Evolutionary conservation across 2,113 vertebrate genomes (phyloP), one percentile per base, ranked within the genome.

Genomic region (Mesoclemmys tuberculata): DNA sequence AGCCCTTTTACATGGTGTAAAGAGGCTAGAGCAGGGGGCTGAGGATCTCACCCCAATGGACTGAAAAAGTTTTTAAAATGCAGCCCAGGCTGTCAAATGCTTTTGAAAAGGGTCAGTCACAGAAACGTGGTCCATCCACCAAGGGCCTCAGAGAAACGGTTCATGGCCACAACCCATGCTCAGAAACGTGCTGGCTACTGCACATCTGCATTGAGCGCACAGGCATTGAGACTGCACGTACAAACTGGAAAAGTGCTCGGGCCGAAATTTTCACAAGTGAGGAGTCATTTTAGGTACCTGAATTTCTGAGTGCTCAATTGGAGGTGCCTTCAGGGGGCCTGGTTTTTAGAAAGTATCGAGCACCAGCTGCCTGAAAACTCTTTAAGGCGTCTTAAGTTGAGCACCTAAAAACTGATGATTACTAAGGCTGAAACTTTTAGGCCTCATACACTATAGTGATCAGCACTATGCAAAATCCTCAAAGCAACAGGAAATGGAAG

Each of bases 241-340:
- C 85, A 85, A 22, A 85, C 3, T 38, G 51, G 9, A 79, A 31
- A 92, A 55, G 49, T 64, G 41, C 35, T 92, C 38, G 85, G 56
- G 35, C 49, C 94, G 89, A 64, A 49, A 54, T 79, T 93, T 93
- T 96, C 89, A 78, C 84, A 96, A 84, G 78, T 16, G 87, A 4
- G 71, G 82, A 12, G 27, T 83, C 12, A 49, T 96, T 94, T 89
- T 82, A 35, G 8, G 83, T 86, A 16, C 82, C 52, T 13, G 90
- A 78, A 80, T 92, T 85, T 93, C 12, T 26, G 54, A 58, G 5
- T 71, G 54, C 68, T 22, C 49, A 44, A 24, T 31, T 84, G 78
- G 0, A 1, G 22, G 78, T 58, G 31, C 46, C 44, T 79, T 46
- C 21, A 77, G 26, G 35, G 74, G 38, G 44, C 44, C 44, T 77